Evolutionary conservation across 2,888 invertebrate genomes (phyloP).

Genomic region (Conchocele bisecta): DNA sequence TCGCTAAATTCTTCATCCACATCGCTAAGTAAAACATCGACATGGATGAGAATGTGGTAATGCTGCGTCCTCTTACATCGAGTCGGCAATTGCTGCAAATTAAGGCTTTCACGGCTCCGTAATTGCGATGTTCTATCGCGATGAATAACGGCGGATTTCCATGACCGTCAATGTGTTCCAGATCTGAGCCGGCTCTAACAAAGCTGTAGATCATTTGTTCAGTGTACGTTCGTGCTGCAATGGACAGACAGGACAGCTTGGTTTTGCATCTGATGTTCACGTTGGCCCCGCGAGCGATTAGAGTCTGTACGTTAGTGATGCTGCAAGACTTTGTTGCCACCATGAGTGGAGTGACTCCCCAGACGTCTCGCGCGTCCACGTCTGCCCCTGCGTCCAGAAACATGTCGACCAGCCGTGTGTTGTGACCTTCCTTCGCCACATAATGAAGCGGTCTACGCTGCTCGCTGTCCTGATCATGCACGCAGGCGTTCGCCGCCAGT

Average conservation of each 20-base stretch:
- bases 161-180: slow-evolving; percentile 48
- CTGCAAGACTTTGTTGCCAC: slow-evolving; percentile 38
- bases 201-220: slow-evolving; percentile 32
- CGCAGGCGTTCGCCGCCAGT: slow-evolving; percentile 34
- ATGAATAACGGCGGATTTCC: slow-evolving; percentile 46
- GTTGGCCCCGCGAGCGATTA: slow-evolving; percentile 48
- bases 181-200: slow-evolving; percentile 46
- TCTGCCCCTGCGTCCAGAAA: slow-evolving; percentile 38
- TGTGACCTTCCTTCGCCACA: slow-evolving; percentile 42
- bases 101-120: slow-evolving; percentile 44
- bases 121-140: slow-evolving; percentile 44
- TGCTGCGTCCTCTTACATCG: slow-evolving; percentile 23
- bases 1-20: slow-evolving; percentile 34
- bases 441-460: slow-evolving; percentile 40
- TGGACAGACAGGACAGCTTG: slow-evolving; percentile 36
- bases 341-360: slow-evolving; percentile 48
- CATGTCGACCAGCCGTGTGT: slow-evolving; percentile 32
- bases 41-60: slow-evolving; percentile 41
- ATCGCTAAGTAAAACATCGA: slow-evolving; percentile 33
- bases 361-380: slow-evolving; percentile 41
- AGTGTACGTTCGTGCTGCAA: slow-evolving; percentile 44
- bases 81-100: slow-evolving; percentile 43
- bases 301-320: slow-evolving; percentile 30
- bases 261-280: slow-evolving; percentile 30
- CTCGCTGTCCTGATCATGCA: slow-evolving; percentile 48